A percentile compares a stretch with the other conserved stretches of the same genome.
Evolutionary conservation across 1,140 invertebrate genomes (phyloP).

Genomic region (Lasaia peninsularis): DNA sequence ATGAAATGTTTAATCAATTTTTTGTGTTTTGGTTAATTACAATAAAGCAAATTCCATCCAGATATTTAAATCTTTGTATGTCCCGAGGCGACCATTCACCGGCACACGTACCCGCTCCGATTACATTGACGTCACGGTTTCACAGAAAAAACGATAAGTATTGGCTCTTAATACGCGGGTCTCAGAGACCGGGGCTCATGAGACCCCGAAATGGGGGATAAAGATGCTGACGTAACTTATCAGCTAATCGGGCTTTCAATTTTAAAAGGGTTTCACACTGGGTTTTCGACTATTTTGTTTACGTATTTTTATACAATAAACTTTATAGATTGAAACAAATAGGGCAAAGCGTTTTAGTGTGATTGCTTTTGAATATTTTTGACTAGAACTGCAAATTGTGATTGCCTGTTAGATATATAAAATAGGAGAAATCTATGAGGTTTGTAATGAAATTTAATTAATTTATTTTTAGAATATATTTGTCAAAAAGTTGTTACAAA

Average conservation of each 20-base stretch:
- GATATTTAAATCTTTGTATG: not conserved
- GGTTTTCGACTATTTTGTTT: constrained; percentile 27
- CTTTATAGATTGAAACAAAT: not conserved
- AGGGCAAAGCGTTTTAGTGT: not conserved
- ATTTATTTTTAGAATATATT: too few relatives aligned
- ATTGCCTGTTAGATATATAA: too few relatives aligned
- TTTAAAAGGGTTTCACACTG: constrained; percentile 30
- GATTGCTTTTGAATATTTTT: not conserved
- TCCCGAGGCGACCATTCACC: constrained; percentile 37
- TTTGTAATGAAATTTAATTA: too few relatives aligned
- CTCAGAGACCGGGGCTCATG: constrained; percentile 33
- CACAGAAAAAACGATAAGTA: constrained; percentile 56
- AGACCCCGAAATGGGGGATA: constrained; percentile 35
- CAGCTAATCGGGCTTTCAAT: constrained; percentile 33
- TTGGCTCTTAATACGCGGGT: constrained; percentile 42
- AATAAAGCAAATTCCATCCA: not conserved
- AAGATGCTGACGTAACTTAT: constrained; percentile 44
- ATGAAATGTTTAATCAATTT: too few relatives aligned
- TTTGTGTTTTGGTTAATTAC: too few relatives aligned
- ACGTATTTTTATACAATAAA: constrained; percentile 20
- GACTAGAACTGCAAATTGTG: not conserved
- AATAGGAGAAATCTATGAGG: too few relatives aligned
- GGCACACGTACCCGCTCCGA: constrained; percentile 43
- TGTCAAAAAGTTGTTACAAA: too few relatives aligned
- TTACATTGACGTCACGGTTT: constrained; percentile 49